phyloP scores from a whole-genome alignment of 1,140 invertebrate genomes.

The Conopomorpha cramerella region DNA sequence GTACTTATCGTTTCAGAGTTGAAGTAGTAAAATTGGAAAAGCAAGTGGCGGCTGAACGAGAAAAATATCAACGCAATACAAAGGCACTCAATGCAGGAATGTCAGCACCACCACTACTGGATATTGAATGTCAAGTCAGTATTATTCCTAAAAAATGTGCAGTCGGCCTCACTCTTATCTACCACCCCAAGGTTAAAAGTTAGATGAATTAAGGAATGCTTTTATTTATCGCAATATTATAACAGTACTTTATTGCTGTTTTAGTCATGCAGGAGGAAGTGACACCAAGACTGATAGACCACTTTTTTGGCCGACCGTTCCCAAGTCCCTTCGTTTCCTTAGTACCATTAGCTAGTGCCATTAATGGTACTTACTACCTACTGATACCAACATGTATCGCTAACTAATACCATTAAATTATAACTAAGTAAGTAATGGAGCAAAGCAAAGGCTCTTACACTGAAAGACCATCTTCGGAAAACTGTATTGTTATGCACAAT shows the following conservation, averaged over 20 bases:
- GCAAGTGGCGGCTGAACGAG: constrained; percentile 35
- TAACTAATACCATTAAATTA: background rate
- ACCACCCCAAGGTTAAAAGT: too few relatives aligned
- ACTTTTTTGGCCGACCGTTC: too few relatives aligned
- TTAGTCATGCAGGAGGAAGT: too few relatives aligned
- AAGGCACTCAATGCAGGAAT: constrained; percentile 24
- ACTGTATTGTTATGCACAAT: too few relatives aligned
- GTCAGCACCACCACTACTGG: constrained; percentile 34
- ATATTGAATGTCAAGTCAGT: constrained; percentile 34
- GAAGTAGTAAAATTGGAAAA: constrained; percentile 45
- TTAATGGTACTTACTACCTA: too few relatives aligned
- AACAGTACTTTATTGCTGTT: too few relatives aligned
- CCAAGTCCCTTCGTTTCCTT: too few relatives aligned
- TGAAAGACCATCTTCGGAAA: too few relatives aligned
- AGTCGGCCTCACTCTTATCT: background rate
- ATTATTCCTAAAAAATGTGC: background rate
- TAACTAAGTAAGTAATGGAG: background rate
- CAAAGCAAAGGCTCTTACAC: too few relatives aligned
- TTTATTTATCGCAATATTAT: background rate
- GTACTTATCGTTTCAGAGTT: constrained; percentile 17
- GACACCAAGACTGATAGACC: too few relatives aligned
- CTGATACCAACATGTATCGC: too few relatives aligned
- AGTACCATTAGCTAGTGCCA: too few relatives aligned
- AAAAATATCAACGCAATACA: constrained; percentile 43
- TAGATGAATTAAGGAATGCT: background rate